A percentile compares a stretch with the other conserved stretches of the same genome.
Evolutionary conservation across 2,888 invertebrate species (phyloP).

Genomic region (Lypha dubia): DNA sequence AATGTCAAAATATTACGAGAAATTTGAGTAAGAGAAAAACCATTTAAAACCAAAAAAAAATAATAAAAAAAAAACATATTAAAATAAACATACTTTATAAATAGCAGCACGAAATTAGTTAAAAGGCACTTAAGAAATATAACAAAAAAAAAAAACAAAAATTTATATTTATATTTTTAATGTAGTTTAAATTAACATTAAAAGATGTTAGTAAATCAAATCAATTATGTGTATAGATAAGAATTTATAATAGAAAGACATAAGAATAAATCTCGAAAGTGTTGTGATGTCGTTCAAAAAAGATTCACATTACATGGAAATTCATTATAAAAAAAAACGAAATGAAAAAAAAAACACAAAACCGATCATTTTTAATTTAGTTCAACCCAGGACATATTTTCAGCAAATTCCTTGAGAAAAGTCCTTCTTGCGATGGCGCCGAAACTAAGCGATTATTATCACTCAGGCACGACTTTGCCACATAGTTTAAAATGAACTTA

Average conservation of each 20-base stretch:
- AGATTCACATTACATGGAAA: conserved; percentile 71
- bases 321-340: not conserved
- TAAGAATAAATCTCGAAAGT: conserved; percentile 81
- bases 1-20: conserved; percentile 59
- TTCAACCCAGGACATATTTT: not conserved
- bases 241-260: not conserved
- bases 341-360: not conserved
- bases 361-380: not conserved
- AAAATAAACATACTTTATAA: conserved; percentile 45
- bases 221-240: conserved; percentile 57
- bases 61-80: conserved; percentile 18
- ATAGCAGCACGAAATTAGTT: conserved; percentile 71
- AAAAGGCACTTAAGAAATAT: conserved; percentile 64
- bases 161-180: conserved; percentile 9
- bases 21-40: conserved; percentile 6
- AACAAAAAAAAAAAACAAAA: conserved; percentile 37
- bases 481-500: too few species aligned
- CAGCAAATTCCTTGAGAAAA: not conserved
- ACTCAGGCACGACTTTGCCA: too few species aligned
- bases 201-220: conserved; percentile 50
- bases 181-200: conserved; percentile 38
- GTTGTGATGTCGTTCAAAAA: conserved; percentile 80
- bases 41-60: conserved; percentile 41
- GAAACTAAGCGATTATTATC: too few species aligned
- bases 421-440: too few species aligned